These are phyloP conservation scores for Arrhamphus sclerolepis DNA, from an alignment of 2,797 vertebrate genomes.

Conservation along the genomic window DNA sequence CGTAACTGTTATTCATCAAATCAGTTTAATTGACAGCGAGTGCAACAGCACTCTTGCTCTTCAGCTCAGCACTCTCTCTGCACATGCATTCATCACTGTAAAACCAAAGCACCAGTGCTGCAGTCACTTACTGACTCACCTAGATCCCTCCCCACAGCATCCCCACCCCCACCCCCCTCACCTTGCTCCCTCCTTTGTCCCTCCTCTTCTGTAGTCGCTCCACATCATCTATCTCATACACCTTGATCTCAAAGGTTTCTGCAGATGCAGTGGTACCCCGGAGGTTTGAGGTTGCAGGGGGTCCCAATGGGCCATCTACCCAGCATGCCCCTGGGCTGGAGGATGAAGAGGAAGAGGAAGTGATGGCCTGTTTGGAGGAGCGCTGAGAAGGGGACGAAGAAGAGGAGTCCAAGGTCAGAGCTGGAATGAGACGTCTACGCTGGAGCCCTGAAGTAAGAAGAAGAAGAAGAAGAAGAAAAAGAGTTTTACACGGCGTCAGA, in stretches of 20 bases:
- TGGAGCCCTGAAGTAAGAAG: conserved; percentile 84
- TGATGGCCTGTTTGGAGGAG: conserved; percentile 85
- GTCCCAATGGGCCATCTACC: conserved; percentile 93
- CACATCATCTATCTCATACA: conserved; percentile 98
- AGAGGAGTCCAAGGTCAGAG: conserved; percentile 87
- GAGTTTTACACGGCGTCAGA: neutral
- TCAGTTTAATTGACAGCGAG: conserved; percentile 37
- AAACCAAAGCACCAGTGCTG: neutral
- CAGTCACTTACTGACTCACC: conserved; percentile 1
- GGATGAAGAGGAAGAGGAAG: conserved; percentile 76
- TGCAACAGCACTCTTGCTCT: conserved; percentile 15
- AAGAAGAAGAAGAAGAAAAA: no score
- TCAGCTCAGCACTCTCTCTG: conserved; percentile 10
- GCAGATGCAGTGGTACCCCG: conserved; percentile 68
- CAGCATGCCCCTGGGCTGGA: conserved; percentile 89
- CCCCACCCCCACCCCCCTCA: conserved; percentile 64
- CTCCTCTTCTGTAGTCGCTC: conserved; percentile 92
- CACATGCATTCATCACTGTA: conserved; percentile 2
- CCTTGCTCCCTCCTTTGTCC: conserved; percentile 85
- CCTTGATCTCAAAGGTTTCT: conserved; percentile 98
- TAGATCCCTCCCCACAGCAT: neutral
- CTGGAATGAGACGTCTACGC: conserved; percentile 91
- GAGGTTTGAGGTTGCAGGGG: conserved; percentile 74
- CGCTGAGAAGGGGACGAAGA: conserved; percentile 73
- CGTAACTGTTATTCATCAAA: conserved; percentile 34